Conservation (phyloP, 2,797 vertebrate species). For the Danio tinwini region DNA sequence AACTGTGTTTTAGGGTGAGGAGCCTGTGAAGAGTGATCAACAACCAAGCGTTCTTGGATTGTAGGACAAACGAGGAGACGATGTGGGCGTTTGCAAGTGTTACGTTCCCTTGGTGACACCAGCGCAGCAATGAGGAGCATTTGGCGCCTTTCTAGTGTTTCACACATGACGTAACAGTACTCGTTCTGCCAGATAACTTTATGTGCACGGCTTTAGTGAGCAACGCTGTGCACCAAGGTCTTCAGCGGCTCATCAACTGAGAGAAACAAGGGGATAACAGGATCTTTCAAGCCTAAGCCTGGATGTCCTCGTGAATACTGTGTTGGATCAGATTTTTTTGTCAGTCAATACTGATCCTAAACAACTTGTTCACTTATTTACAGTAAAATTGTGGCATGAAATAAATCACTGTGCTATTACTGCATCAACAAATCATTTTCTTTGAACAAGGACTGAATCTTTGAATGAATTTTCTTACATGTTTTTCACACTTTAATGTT, state of each 20-base stretch:
- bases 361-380: too few relatives aligned
- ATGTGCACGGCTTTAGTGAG: background rate
- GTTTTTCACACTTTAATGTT: too few relatives aligned
- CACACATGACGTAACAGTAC: background rate
- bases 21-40: background rate
- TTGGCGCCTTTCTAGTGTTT: slow-evolving; percentile 18
- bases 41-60: background rate
- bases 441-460: too few relatives aligned
- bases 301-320: background rate
- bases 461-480: too few relatives aligned
- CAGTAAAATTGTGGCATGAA: too few relatives aligned
- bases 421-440: too few relatives aligned
- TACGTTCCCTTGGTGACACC: slow-evolving; percentile 38
- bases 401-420: too few relatives aligned
- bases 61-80: slow-evolving; percentile 25
- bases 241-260: slow-evolving; percentile 2
- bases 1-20: slow-evolving; percentile 8
- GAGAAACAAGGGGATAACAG: slow-evolving; percentile 9
- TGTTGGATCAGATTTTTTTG: too few relatives aligned
- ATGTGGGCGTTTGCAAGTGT: slow-evolving; percentile 34
- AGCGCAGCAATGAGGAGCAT: slow-evolving; percentile 14
- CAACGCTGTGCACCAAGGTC: slow-evolving; percentile 30
- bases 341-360: too few relatives aligned
- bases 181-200: slow-evolving; percentile 37
- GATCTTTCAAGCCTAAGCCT: background rate